These are phyloP conservation scores for Acleris holmiana DNA, from an alignment of 2,888 invertebrate genomes.

Conservation along the genomic window DNA sequence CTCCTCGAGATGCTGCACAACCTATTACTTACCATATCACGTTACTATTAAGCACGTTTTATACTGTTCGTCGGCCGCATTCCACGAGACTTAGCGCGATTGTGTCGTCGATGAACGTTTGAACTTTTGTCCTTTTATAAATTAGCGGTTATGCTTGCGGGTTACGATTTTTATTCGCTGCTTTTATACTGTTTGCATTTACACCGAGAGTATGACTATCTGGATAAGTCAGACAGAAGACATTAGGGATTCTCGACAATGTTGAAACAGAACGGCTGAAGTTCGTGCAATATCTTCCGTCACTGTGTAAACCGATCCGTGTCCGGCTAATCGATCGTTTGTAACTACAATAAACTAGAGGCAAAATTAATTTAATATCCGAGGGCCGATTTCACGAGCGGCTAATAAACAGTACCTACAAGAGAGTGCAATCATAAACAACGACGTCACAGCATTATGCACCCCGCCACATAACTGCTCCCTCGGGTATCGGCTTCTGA, in stretches of 20 bases:
- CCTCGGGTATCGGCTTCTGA: slow-evolving; percentile 77
- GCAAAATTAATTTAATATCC: slow-evolving; percentile 33
- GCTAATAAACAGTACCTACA: slow-evolving; percentile 75
- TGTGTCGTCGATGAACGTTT: slow-evolving; percentile 72
- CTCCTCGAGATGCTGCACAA: slow-evolving; percentile 56
- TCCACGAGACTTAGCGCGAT: slow-evolving; percentile 65
- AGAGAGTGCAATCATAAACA: slow-evolving; percentile 72
- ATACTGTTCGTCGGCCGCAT: slow-evolving; percentile 62
- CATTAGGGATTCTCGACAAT: slow-evolving; percentile 25
- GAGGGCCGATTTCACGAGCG: slow-evolving; percentile 50
- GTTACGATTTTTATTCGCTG: slow-evolving; percentile 60
- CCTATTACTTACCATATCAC: slow-evolving; percentile 72
- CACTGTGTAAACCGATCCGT: no score
- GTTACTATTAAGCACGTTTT: slow-evolving; percentile 72
- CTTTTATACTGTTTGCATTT: slow-evolving; percentile 29
- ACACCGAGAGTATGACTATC: slow-evolving; percentile 26
- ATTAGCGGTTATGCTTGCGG: slow-evolving; percentile 73
- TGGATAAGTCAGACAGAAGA: slow-evolving; percentile 29
- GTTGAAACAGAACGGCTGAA: slow-evolving; percentile 15
- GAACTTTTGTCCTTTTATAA: slow-evolving; percentile 79
- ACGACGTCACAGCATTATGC: slow-evolving; percentile 73
- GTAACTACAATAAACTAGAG: slow-evolving; percentile 24
- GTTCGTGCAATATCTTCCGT: slow-evolving; percentile 35
- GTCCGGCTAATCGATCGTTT: slow-evolving; percentile 22
- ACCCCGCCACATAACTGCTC: slow-evolving; percentile 79